A percentile compares a stretch with the other conserved stretches of the same genome.
Conservation (phyloP, 2,888 invertebrate genomes). For the Lordiphosa andalusiaca region DNA sequence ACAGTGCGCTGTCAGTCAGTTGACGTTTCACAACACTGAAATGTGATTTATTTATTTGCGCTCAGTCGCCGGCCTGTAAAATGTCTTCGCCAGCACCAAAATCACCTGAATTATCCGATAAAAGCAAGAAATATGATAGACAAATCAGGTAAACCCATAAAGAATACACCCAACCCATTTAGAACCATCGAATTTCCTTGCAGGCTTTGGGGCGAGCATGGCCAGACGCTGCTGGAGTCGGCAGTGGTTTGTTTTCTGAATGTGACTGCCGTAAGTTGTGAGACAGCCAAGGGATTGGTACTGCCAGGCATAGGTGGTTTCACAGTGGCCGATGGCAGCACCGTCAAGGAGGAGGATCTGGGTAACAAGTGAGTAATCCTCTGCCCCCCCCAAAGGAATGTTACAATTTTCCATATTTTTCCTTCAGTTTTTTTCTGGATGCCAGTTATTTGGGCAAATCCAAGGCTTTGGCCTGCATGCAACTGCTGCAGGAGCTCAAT, state of each 20-base stretch:
- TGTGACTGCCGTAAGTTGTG: constrained; percentile 95
- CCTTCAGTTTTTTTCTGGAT: constrained; percentile 92
- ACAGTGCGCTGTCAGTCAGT: not conserved
- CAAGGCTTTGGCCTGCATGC: constrained; percentile 91
- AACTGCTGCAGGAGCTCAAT: constrained; percentile 93
- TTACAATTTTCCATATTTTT: not conserved
- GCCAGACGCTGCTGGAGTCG: constrained; percentile 92
- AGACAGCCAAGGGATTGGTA: constrained; percentile 95
- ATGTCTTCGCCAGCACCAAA: constrained; percentile 82
- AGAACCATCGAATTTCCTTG: constrained; percentile 11
- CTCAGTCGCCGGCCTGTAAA: constrained; percentile 24
- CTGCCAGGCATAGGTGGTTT: constrained; percentile 96
- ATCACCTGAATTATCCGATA: constrained; percentile 86
- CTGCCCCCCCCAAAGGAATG: not conserved
- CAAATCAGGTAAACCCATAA: constrained; percentile 83
- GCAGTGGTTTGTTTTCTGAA: constrained; percentile 96
- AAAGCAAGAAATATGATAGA: constrained; percentile 88
- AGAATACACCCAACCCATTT: not conserved
- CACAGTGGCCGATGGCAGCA: constrained; percentile 93
- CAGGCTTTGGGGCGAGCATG: constrained; percentile 99
- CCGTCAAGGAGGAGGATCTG: constrained; percentile 93
- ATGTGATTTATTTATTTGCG: constrained; percentile 22
- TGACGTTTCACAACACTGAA: constrained; percentile 40
- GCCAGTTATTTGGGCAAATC: constrained; percentile 89
- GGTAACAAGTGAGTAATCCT: constrained; percentile 89